These are phyloP conservation scores for Eilema griseolum DNA, from an alignment of 2,888 invertebrate genomes.

Conservation along the genomic window DNA sequence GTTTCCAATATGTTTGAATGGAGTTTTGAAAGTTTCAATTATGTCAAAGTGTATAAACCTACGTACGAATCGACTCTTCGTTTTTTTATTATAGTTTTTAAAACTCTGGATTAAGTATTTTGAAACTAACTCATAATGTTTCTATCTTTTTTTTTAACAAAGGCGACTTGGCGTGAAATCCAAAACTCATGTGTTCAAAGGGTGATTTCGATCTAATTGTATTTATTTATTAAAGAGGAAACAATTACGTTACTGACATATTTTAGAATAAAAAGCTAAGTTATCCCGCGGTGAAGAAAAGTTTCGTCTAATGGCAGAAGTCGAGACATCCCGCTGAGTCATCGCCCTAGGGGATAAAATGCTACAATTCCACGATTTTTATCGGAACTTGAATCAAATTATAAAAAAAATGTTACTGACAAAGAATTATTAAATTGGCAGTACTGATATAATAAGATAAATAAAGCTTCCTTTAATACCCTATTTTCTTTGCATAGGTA, in stretches of 20 bases:
- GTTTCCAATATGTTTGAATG: no score
- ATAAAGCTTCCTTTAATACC: not conserved
- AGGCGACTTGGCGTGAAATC: not conserved
- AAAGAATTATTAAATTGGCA: not conserved
- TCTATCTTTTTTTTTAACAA: not conserved
- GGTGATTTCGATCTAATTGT: not conserved
- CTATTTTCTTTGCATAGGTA: not conserved
- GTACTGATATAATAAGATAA: not conserved
- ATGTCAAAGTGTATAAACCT: no score
- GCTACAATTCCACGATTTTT: not conserved
- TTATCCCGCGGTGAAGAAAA: not conserved
- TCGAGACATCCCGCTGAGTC: conserved; percentile 5
- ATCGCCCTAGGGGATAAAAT: conserved; percentile 19
- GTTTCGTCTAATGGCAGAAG: conserved; percentile 1
- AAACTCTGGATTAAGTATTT: no score
- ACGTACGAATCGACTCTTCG: no score
- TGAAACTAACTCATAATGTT: not conserved
- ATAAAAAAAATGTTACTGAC: not conserved
- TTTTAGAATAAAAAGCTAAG: not conserved
- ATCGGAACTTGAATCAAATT: not conserved
- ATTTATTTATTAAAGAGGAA: not conserved
- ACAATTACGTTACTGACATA: not conserved
- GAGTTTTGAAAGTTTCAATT: no score
- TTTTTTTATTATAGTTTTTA: no score
- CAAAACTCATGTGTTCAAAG: not conserved